phyloP scores from a whole-genome alignment of 2,888 invertebrate genomes.

The Drosophila sordidula region DNA sequence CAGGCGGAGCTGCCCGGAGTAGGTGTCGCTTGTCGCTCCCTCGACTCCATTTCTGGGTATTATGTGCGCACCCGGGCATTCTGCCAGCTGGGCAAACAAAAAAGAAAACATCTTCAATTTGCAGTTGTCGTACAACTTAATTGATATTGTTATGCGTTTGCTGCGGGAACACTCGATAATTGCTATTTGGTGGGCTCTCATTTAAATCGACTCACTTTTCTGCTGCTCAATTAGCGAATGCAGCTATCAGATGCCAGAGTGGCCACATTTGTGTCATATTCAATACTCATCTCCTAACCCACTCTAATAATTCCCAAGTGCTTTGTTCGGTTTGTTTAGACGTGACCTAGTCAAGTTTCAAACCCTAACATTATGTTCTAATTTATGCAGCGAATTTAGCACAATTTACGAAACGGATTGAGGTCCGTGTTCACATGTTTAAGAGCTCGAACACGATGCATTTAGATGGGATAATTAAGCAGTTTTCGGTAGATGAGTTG shows the following conservation, averaged over 20 bases:
- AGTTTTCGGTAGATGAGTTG: too few species aligned
- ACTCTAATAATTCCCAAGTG: conserved; percentile 31
- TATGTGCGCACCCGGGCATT: conserved; percentile 24
- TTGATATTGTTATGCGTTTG: conserved; percentile 76
- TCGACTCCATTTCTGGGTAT: conserved; percentile 16
- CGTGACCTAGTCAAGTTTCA: neutral
- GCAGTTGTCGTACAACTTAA: conserved; percentile 81
- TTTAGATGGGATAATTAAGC: too few species aligned
- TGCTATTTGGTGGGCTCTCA: conserved; percentile 41
- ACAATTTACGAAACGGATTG: too few species aligned
- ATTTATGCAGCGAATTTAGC: too few species aligned
- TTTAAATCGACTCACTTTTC: conserved; percentile 31
- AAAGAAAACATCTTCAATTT: conserved; percentile 71
- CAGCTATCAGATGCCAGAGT: neutral
- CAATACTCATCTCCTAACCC: neutral
- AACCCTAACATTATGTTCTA: neutral
- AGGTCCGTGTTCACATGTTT: too few species aligned
- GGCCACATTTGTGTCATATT: neutral
- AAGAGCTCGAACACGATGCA: too few species aligned
- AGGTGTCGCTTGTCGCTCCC: conserved; percentile 20
- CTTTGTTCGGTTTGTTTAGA: neutral
- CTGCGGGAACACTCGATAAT: conserved; percentile 52
- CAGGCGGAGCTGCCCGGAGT: conserved; percentile 2
- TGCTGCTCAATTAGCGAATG: conserved; percentile 13
- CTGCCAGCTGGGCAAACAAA: conserved; percentile 21